These are phyloP conservation scores for Danio rerio DNA, from an alignment of 2,113 vertebrate species.

Conservation along the genomic window GRCz12tu NC_133182.1:46023501-46024000, in stretches of 20 bases:
- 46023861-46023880: not conserved
- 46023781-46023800: slow-evolving; percentile 5
- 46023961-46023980: no score
- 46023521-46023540: not conserved
- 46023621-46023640: not conserved
- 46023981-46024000: no score
- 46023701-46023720: not conserved
- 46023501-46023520: slow-evolving; percentile 17
- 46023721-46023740: slow-evolving; percentile 10
- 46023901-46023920: not conserved
- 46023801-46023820: slow-evolving; percentile 6
- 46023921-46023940: no score
- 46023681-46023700: not conserved
- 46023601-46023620: slow-evolving; percentile 14
- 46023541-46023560: slow-evolving; percentile 1
- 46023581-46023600: not conserved
- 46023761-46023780: not conserved
- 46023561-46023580: slow-evolving; percentile 20
- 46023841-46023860: not conserved
- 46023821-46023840: not conserved
- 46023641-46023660: slow-evolving; percentile 10
- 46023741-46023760: not conserved
- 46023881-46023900: not conserved
- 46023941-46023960: no score
- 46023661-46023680: slow-evolving; percentile 1